Evolutionary conservation across 1,140 invertebrate species (phyloP), one percentile per base, ranked within the genome.

Genomic region (Drosophila baimaii): DNA sequence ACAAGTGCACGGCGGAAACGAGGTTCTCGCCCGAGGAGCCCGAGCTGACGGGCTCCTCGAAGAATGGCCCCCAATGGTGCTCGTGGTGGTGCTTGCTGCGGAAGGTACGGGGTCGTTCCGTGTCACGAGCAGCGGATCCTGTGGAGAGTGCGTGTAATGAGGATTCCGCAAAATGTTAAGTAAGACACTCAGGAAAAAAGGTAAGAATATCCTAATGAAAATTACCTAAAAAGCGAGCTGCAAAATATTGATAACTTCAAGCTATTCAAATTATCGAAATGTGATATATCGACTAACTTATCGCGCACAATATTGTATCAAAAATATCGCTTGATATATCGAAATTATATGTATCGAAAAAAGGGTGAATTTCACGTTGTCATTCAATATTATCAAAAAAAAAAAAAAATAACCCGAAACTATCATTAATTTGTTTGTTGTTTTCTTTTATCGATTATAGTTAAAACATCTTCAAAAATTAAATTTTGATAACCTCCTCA

Each of bases 11-110:
- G 15, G 90, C 75, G 23, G 90, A 58, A 0, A 95, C 95, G 37
- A 96, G 88, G 69, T 92, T 92, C 10, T 93, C 92, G 13, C 84
- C 84, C 10, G 91, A 74, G 43, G 81, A 62, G 9, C 77, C 77
- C 43, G 84, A 80, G 62, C 91, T 91, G 15, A 84, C 76, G 25
- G 89, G 86, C 66, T 96, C 95, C 86, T 96, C 95, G 91, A 96
- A 97, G 91, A 96, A 96, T 2, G 96, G 96, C 2, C 96, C 95
- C 92, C 95, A 96, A 73, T 95, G 93, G 57, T 94, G 93, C 59
- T 91, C 90, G 66, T 94, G 93, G 72, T 94, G 93, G 73, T 94
- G 93, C 63, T 93, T 93, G 46, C 77, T 94, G 91, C 61, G 92
- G 92, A 91, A 94, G 89, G 77, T 93, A 93, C 92, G 95, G 23